A percentile compares a stretch with the other conserved stretches of the same genome.
Conservation (phyloP, 2,888 invertebrate genomes). For the Meiosimyza decipiens region DNA sequence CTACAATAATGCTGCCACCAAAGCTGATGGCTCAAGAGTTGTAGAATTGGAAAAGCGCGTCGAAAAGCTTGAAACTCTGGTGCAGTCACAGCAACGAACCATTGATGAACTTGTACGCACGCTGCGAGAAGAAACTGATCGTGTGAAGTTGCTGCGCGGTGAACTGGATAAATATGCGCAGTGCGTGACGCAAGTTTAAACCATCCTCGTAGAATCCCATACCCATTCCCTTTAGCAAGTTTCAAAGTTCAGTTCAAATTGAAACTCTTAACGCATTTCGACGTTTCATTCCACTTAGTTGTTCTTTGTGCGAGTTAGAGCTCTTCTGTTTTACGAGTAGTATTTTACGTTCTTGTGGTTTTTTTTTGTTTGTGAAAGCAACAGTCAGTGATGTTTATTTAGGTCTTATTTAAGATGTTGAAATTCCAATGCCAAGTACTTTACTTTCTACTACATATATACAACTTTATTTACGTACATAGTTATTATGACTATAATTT, state of each 20-base stretch:
- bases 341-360: constrained; percentile 5
- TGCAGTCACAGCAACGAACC: constrained; percentile 68
- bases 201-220: constrained; percentile 8
- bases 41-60: constrained; percentile 62
- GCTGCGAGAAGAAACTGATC: constrained; percentile 74
- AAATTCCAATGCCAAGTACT: constrained; percentile 21
- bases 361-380: constrained; percentile 4
- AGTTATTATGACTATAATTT: neutral
- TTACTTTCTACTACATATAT: neutral
- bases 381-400: constrained; percentile 4
- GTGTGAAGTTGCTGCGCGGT: constrained; percentile 73
- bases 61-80: constrained; percentile 60
- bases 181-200: constrained; percentile 78
- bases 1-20: constrained; percentile 5
- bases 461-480: too few species aligned
- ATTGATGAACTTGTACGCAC: constrained; percentile 74
- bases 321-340: too few species aligned
- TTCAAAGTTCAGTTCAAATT: neutral
- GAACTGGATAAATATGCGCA: constrained; percentile 78
- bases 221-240: constrained; percentile 14
- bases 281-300: constrained; percentile 18
- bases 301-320: neutral
- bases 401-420: constrained; percentile 4
- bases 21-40: constrained; percentile 51
- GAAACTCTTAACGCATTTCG: neutral